phyloP scores from a whole-genome alignment of 2,888 invertebrate species.

The Kryphioiulus occultus region DNA sequence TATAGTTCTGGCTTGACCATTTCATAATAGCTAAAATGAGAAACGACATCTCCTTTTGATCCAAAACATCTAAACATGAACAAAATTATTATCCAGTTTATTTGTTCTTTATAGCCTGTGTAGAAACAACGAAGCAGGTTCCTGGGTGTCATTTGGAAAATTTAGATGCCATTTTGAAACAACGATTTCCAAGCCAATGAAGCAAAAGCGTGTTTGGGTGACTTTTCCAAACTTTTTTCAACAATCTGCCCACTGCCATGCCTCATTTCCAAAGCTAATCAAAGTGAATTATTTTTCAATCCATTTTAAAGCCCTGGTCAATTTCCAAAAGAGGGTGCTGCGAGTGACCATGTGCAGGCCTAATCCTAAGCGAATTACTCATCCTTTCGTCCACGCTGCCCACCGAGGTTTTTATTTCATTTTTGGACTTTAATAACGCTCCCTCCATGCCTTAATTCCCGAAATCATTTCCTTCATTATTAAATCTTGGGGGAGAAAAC shows the following conservation, averaged over 20 bases:
- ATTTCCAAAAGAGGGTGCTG: neutral
- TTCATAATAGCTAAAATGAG: neutral
- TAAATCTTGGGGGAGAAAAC: constrained; percentile 19
- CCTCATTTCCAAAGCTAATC: neutral
- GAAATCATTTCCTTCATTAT: constrained; percentile 29
- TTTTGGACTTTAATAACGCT: constrained; percentile 36
- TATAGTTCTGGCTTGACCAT: neutral
- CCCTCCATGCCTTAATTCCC: constrained; percentile 34
- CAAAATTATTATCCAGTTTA: neutral
- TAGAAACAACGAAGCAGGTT: too few species aligned
- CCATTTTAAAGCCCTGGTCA: neutral
- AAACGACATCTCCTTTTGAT: neutral
- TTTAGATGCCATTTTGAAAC: too few species aligned
- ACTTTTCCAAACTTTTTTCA: neutral
- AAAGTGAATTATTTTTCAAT: neutral
- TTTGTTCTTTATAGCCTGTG: neutral
- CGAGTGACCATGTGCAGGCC: neutral
- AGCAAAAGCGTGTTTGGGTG: neutral
- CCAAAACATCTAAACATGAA: neutral
- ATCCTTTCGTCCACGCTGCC: neutral
- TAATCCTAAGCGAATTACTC: constrained; percentile 14
- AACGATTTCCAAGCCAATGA: neutral
- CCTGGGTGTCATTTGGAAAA: too few species aligned
- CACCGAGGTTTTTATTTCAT: constrained; percentile 4
- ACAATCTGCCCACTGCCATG: too few species aligned